phyloP scores from a whole-genome alignment of 2,797 vertebrate genomes.

The Siniperca obscura region DNA sequence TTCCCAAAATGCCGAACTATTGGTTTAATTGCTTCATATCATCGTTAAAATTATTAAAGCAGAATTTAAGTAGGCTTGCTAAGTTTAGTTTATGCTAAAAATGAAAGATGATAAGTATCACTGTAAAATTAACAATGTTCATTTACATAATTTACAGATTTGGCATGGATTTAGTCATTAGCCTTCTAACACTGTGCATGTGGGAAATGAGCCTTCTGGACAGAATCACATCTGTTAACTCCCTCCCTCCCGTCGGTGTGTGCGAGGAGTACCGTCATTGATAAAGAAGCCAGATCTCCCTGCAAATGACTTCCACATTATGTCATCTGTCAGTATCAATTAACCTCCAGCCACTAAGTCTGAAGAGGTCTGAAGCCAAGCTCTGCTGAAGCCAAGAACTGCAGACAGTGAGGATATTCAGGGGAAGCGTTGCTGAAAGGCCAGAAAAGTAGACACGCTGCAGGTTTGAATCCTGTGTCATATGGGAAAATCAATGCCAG shows the following conservation, averaged over 20 bases:
- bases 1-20: not conserved
- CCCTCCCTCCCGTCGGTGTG: slow-evolving; percentile 22
- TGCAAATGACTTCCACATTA: slow-evolving; percentile 62
- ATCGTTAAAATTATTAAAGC: not conserved
- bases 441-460: not conserved
- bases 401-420: slow-evolving; percentile 42
- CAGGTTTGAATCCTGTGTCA: slow-evolving; percentile 7
- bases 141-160: slow-evolving; percentile 8
- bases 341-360: slow-evolving; percentile 55
- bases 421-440: slow-evolving; percentile 37
- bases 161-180: slow-evolving; percentile 25
- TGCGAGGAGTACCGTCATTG: slow-evolving; percentile 48
- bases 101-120: not conserved
- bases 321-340: slow-evolving; percentile 68
- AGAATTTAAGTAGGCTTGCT: not conserved
- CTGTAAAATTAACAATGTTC: not conserved
- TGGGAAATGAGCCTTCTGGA: slow-evolving; percentile 50
- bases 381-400: slow-evolving; percentile 39
- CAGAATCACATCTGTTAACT: slow-evolving; percentile 51
- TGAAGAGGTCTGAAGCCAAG: slow-evolving; percentile 42
- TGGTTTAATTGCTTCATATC: slow-evolving; percentile 7
- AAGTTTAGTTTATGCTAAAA: slow-evolving; percentile 14
- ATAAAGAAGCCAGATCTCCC: slow-evolving; percentile 71
- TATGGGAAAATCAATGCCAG: slow-evolving; percentile 5
- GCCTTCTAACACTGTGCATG: slow-evolving; percentile 10